phyloP scores from a whole-genome alignment of 2,113 vertebrate genomes.

The Tenrec ecaudatus region DNA sequence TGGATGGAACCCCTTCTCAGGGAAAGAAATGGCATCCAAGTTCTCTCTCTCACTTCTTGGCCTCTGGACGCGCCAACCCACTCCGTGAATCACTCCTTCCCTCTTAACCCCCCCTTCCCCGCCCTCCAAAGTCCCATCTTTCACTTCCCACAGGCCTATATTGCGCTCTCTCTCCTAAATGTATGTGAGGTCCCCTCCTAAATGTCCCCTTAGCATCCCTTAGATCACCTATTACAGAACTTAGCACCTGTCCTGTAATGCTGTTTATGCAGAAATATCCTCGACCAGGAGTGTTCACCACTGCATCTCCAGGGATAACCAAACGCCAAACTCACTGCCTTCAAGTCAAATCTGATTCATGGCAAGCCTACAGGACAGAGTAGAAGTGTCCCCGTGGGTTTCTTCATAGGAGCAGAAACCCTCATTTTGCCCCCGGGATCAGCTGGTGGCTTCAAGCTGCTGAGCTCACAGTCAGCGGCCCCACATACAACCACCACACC shows the following conservation, averaged over 20 bases:
- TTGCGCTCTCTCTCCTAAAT: neutral
- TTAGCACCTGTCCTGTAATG: neutral
- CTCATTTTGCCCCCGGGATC: no score
- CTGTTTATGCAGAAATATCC: neutral
- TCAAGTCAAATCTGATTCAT: no score
- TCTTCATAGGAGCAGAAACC: no score
- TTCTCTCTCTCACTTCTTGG: neutral
- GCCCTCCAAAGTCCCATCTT: neutral
- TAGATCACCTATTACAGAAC: neutral
- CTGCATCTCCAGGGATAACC: neutral
- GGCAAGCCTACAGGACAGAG: no score
- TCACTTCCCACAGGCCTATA: neutral
- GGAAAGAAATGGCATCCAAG: neutral
- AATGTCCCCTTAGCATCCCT: neutral
- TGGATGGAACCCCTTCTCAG: neutral
- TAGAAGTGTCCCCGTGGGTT: no score
- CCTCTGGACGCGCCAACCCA: neutral
- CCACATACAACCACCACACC: no score
- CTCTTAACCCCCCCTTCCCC: neutral
- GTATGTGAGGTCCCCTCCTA: neutral
- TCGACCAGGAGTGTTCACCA: neutral
- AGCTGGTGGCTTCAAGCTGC: no score
- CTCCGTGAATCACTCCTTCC: neutral
- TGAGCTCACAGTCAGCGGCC: no score
- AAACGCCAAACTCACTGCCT: neutral